Evolutionary conservation across 2,888 invertebrate species (phyloP).

Genomic region (Spilosoma lubricipeda): DNA sequence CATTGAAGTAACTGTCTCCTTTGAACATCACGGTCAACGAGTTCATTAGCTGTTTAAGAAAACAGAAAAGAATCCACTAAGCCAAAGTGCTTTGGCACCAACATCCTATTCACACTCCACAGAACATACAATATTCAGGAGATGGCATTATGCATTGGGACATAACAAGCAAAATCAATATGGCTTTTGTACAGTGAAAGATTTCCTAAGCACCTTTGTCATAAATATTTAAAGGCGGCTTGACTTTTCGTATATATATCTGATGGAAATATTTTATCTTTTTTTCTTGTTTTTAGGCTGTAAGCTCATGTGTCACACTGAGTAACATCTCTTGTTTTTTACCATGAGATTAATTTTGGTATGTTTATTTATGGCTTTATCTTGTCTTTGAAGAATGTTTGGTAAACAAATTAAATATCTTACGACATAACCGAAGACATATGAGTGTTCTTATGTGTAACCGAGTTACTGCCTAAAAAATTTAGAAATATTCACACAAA

Average conservation of each 20-base stretch:
- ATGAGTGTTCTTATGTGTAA: not conserved
- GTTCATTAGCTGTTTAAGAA: slow-evolving; percentile 19
- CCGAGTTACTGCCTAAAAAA: not conserved
- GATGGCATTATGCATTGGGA: slow-evolving; percentile 77
- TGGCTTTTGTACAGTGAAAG: slow-evolving; percentile 74
- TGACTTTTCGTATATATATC: slow-evolving; percentile 54
- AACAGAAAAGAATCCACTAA: slow-evolving; percentile 28
- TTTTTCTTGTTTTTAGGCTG: slow-evolving; percentile 20
- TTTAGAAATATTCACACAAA: not conserved
- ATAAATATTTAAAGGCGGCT: slow-evolving; percentile 78
- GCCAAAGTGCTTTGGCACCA: slow-evolving; percentile 33
- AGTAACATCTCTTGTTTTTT: slow-evolving; percentile 22
- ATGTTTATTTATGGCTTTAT: slow-evolving; percentile 7
- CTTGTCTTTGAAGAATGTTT: not conserved
- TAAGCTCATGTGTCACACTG: slow-evolving; percentile 22
- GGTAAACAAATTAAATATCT: not conserved
- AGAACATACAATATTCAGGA: slow-evolving; percentile 76
- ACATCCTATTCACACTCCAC: slow-evolving; percentile 44
- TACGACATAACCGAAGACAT: not conserved
- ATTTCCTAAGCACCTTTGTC: slow-evolving; percentile 69
- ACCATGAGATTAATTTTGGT: slow-evolving; percentile 30
- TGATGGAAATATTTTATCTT: slow-evolving; percentile 29
- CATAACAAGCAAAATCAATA: slow-evolving; percentile 82
- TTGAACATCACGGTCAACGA: not conserved
- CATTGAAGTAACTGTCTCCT: not conserved